A percentile compares a stretch with the other conserved stretches of the same genome.
These are phyloP conservation scores for Drosophila serrata DNA, from an alignment of 1,140 invertebrate genomes.

Conservation along the genomic window DNA sequence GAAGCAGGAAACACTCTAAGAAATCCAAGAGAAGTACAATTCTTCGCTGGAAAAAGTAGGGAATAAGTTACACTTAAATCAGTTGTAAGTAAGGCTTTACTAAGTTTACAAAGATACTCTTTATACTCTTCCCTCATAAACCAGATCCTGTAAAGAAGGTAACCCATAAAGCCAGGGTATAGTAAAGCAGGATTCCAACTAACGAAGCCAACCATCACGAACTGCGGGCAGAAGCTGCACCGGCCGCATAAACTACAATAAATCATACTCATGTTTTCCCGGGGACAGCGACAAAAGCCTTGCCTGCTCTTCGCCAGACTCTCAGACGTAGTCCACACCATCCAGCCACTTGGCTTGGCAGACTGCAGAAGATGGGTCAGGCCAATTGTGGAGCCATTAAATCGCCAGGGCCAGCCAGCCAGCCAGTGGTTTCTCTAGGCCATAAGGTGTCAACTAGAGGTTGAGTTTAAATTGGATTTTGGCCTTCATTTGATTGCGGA, in stretches of 20 bases:
- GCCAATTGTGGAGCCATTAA: slow-evolving; percentile 76
- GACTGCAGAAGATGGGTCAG: slow-evolving; percentile 56
- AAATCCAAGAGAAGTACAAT: not conserved
- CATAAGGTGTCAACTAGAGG: slow-evolving; percentile 49
- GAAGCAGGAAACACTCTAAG: not conserved
- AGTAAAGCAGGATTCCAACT: slow-evolving; percentile 16
- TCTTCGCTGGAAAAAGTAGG: not conserved
- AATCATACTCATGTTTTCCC: slow-evolving; percentile 80
- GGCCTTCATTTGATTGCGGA: slow-evolving; percentile 30
- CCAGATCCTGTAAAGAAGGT: not conserved
- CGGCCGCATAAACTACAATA: slow-evolving; percentile 67
- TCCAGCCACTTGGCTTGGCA: slow-evolving; percentile 30
- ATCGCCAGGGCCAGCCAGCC: slow-evolving; percentile 67
- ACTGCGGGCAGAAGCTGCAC: slow-evolving; percentile 65
- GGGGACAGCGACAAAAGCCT: slow-evolving; percentile 62
- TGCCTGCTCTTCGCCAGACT: slow-evolving; percentile 9
- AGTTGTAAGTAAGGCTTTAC: not conserved
- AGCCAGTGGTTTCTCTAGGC: slow-evolving; percentile 55
- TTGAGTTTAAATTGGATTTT: slow-evolving; percentile 56
- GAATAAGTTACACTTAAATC: not conserved
- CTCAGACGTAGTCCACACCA: slow-evolving; percentile 9
- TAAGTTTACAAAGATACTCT: not conserved
- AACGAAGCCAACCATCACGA: slow-evolving; percentile 50
- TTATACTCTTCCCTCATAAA: not conserved
- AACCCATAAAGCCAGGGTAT: not conserved